Base-by-base conservation (phyloP, 2,113 vertebrate species). In the Phylloscopus whistleri region DNA sequence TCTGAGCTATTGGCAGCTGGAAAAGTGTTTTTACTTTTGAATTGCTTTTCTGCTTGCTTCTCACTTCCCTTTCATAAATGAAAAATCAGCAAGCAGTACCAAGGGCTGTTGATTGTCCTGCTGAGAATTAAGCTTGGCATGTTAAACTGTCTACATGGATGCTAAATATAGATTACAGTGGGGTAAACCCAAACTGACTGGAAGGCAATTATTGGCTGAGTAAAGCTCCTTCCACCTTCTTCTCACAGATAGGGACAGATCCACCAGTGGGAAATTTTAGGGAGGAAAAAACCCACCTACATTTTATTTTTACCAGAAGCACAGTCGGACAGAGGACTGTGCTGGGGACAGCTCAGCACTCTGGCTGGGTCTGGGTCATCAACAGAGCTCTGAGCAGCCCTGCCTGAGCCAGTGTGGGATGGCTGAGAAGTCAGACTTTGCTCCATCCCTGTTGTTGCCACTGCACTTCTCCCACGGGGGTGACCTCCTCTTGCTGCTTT, bases 1-100 rank as follows among this genome's bases (percentile, higher is more conserved):
- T 91, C 70, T 87, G 74, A 95, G 23, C 23, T 94, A 23, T 8
- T 80, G 46, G 75, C 85, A 92, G 76, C 44, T 84, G 77, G 37
- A 74, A 66, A 75, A 88, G 31, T 64, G 41, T 8, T 94, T 90
- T 93, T 56, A 60, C 81, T 93, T 92, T 43, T 58, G 6, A 88
- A 75, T 89, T 67, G 53, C 43, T 90, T 81, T 93, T 95, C 56
- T 90, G n/a, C 73, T 88, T 88, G 46, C 30, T 84, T 90, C 79
- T 91, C 63, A 21, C 48, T 96, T 89, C 74, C 67, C 22, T 87
- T 93, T 89, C 59, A 58, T 68, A 93, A 85, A 46, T 66, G 46
- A 87, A 76, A 91, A 69, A 79, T 49, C 62, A 93, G 28, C 66
- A 76, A 58, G 64, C 89, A 56, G 49, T 31, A 12, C n/a, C 52